A percentile compares a stretch with the other conserved stretches of the same genome.
Evolutionary conservation across 2,113 vertebrate genomes (phyloP).

Genomic region (Ophthalmolycus amberensis): DNA sequence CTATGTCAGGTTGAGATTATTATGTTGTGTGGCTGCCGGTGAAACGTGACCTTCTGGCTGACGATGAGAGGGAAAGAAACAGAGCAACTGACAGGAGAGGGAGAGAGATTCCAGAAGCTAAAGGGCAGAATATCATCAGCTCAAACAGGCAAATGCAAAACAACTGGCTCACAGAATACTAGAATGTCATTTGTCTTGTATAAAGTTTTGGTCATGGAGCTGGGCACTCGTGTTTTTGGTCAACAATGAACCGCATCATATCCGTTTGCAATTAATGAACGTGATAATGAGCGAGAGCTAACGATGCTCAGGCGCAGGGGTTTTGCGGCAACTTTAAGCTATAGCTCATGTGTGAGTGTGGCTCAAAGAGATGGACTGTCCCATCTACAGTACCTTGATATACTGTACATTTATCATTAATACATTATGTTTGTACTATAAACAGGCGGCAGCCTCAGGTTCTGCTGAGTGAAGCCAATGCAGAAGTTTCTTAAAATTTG

Average conservation of each 20-base stretch:
- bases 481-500: too few species aligned
- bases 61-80: constrained; percentile 36
- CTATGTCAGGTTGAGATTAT: constrained; percentile 50
- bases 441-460: too few species aligned
- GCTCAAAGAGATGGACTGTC: too few species aligned
- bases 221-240: too few species aligned
- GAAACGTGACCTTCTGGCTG: constrained; percentile 53
- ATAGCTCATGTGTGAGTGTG: too few species aligned
- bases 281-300: not conserved
- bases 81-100: constrained; percentile 14
- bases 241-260: not conserved
- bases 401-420: too few species aligned
- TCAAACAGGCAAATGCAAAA: constrained; percentile 29
- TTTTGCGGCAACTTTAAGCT: not conserved
- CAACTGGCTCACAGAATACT: not conserved
- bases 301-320: not conserved
- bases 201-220: not conserved
- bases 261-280: not conserved
- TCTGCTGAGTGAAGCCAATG: too few species aligned
- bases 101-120: constrained; percentile 4
- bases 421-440: too few species aligned
- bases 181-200: not conserved
- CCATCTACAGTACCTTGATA: too few species aligned
- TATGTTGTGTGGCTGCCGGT: constrained; percentile 60
- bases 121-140: constrained; percentile 52